Base-by-base conservation (phyloP, 2,113 vertebrate species). In the Tiliqua scincoides region DNA sequence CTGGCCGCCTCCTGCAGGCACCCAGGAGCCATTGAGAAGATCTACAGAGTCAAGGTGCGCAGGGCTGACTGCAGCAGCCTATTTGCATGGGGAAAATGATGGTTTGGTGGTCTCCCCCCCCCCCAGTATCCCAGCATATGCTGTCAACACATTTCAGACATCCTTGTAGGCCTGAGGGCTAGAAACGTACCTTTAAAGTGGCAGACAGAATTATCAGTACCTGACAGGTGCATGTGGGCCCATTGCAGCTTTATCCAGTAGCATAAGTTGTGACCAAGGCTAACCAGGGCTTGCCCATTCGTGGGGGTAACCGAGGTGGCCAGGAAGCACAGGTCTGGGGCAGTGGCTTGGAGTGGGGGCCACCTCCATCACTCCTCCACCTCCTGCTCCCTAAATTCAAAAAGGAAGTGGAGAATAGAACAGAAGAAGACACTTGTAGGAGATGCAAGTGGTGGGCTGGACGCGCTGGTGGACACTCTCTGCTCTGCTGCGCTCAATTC, bases 1-100 rank as follows among this genome's bases (percentile, higher is more conserved):
- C 82, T 98, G 90, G 97, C 97, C 23, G 98, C 97, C 71, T 98
- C 98, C 87, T 98, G 98, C 96, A 98, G 96, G 72, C 97, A 98
- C 88, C 97, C 98, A 2, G 83, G 96, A 68, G 98, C 98, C 74
- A 98, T 98, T 0, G 96, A 98, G 93, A 98, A 96, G 84, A 98
- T 98, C 94, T 98, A 98, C 92, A 96, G 94, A 72, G 98, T 98
- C 90, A 98, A 98, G 95, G 98, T 98, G 94, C 61, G 93, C 35
- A 21, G 1, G 27, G 52, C 30, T 23, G 27, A 14, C 32, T 35
- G 1, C 25, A 5, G 68, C 37, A 63, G 18, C 0, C 5, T 48
- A 48, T 25, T 75, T 54, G 52, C 52, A 12, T 6, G 52, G 52
- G 52, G n/a, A 27, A 43, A 25, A 12, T 23, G 12, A 30, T 75